Percentiles rank a stretch among this genome's conserved stretches.
phyloP scores from a whole-genome alignment of 1,140 invertebrate genomes.

The Heliconius eleuchia region DNA sequence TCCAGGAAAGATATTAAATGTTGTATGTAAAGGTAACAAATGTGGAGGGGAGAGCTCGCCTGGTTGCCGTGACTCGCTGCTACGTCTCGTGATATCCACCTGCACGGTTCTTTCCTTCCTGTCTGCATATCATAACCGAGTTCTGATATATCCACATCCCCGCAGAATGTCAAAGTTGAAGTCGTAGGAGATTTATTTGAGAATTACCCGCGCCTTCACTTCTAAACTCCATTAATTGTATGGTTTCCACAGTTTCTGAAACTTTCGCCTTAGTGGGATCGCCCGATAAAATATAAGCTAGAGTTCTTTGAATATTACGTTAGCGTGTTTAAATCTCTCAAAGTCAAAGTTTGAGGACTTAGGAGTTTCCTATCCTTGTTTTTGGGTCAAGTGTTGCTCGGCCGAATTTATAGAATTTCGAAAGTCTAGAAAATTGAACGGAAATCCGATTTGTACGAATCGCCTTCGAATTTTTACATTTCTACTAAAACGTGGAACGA shows the following conservation, averaged over 20 bases:
- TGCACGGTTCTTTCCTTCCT: conserved; percentile 59
- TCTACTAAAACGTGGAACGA: conserved; percentile 55
- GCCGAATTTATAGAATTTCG: conserved; percentile 48
- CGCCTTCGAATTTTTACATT: conserved; percentile 53
- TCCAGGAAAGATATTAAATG: conserved; percentile 60
- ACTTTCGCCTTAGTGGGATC: not conserved
- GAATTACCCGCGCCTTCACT: not conserved
- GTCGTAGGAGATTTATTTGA: conserved; percentile 28
- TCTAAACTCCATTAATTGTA: conserved; percentile 10
- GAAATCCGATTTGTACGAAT: conserved; percentile 74
- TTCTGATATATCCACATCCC: conserved; percentile 45
- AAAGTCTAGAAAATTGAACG: conserved; percentile 76
- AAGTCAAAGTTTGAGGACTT: conserved; percentile 52
- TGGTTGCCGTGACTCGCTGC: conserved; percentile 28
- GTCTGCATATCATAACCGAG: conserved; percentile 44
- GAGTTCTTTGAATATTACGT: conserved; percentile 40
- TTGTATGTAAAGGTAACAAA: conserved; percentile 65
- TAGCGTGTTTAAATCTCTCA: conserved; percentile 58
- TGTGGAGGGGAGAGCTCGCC: conserved; percentile 47
- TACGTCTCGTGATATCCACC: conserved; percentile 46
- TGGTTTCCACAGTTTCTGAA: not conserved
- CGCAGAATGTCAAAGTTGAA: conserved; percentile 24
- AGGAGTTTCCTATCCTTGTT: conserved; percentile 54
- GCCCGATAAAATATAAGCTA: conserved; percentile 34
- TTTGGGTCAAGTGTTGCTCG: conserved; percentile 59